A percentile compares a stretch with the other conserved stretches of the same genome.
These are phyloP conservation scores for Falco biarmicus DNA, from an alignment of 2,797 vertebrate species.

Conservation along the genomic window DNA sequence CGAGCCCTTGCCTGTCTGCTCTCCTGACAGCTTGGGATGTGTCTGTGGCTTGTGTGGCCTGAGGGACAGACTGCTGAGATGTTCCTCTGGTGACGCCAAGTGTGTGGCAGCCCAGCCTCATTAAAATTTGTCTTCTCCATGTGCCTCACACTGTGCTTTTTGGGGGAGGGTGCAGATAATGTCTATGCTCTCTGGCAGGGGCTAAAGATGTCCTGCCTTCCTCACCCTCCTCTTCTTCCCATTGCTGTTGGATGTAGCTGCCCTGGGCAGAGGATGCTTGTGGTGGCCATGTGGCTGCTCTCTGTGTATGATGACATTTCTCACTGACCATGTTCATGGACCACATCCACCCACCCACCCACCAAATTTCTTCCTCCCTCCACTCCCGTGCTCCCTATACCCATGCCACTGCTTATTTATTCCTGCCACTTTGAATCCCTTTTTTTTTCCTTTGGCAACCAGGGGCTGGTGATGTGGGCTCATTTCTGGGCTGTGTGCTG, in stretches of 20 bases:
- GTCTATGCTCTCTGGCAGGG: neutral
- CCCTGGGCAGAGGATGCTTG: neutral
- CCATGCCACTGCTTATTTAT: neutral
- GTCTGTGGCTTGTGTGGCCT: neutral
- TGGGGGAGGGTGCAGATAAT: neutral
- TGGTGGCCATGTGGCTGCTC: neutral
- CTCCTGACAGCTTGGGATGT: neutral
- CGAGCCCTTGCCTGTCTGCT: neutral
- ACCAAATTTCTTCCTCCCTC: neutral
- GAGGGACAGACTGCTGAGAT: neutral
- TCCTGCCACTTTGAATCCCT: neutral
- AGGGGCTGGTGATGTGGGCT: neutral
- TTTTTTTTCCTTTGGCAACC: neutral
- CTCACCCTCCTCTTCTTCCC: neutral
- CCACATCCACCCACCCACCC: neutral
- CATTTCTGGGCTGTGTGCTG: neutral
- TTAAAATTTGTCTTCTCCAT: neutral
- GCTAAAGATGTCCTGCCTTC: neutral
- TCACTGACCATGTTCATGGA: neutral
- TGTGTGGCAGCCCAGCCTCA: fast-evolving
- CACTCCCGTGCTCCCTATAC: neutral
- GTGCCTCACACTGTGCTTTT: neutral
- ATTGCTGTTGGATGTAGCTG: neutral
- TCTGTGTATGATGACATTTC: neutral
- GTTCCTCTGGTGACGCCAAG: neutral